Evolutionary conservation across 2,888 invertebrate species (phyloP), one percentile per base, ranked within the genome.

Genomic region (Brachylomia viminalis): DNA sequence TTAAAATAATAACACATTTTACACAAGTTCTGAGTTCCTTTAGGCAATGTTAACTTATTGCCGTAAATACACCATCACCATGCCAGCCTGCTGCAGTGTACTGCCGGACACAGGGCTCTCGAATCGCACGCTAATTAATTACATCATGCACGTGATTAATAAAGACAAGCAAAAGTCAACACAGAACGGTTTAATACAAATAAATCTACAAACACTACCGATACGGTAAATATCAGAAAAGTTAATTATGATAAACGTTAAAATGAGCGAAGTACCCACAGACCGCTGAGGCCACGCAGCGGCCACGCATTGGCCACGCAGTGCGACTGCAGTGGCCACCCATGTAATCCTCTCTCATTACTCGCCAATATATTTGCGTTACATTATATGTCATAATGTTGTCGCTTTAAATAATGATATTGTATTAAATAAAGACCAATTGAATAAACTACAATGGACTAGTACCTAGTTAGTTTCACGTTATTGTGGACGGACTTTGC

Each of bases 361-460:
- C 67, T 33, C 33, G 54, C 79, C 78, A 62, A 75, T 76, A 59
- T 42, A 86, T 85, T 84, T 85, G 79, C 85, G 84, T 77, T 73
- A 77, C 73, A 84, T 72, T 75, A 73, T 33, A 38, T 38, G 38
- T 38, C 38, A 71, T 69, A 68, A 77, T 77, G 77, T 78, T 45
- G 61, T 71, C 71, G 72, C 67, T 81, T 81, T 72, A 86, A 86
- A 86, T 77, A 76, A 74, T 79, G 49, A 54, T 75, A 66, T 67
- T 62, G 59, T 49, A 59, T 58, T 49, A 45, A 73, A 72, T 77
- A 61, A 42, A 38, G 59, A 70, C 49, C 73, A 77, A 84, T 79
- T 86, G 71, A 81, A 84, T 79, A 73, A 85, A 83, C 30, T 79
- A 38, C 56, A 69, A 23, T 61, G 64, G 42, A 65, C 65, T 70